These are phyloP conservation scores for Cephalotes varians DNA, from an alignment of 2,888 invertebrate genomes.

Conservation along the genomic window DNA sequence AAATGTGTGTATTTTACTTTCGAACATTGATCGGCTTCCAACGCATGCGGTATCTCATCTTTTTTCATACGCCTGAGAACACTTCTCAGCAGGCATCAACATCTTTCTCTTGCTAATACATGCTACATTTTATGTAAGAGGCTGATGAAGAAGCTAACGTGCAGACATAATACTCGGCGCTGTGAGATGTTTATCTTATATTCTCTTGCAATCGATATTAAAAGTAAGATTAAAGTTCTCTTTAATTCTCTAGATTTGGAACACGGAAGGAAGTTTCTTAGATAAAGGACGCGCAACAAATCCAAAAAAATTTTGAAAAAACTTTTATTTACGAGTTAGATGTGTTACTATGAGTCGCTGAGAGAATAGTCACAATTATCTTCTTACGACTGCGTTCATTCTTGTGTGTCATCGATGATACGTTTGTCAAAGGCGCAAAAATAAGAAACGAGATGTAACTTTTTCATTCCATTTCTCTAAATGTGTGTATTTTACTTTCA, in stretches of 20 bases:
- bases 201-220: background rate
- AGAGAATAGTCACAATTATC: background rate
- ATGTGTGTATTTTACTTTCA: conserved; percentile 70
- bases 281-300: background rate
- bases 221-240: background rate
- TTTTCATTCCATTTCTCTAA: conserved; percentile 44
- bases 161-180: background rate
- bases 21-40: conserved; percentile 24
- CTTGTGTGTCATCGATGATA: background rate
- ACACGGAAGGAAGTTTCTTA: background rate
- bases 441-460: background rate
- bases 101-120: conserved; percentile 16
- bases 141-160: background rate
- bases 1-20: conserved; percentile 70
- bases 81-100: background rate
- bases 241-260: background rate
- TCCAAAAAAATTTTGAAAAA: background rate
- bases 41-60: background rate
- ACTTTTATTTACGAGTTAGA: conserved; percentile 31
- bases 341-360: background rate
- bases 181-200: background rate
- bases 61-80: background rate
- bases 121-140: conserved; percentile 3
- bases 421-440: conserved; percentile 48
- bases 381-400: conserved; percentile 12